Evolutionary conservation across 2,797 vertebrate genomes (phyloP).

Genomic region (Eospalax fontanierii): DNA sequence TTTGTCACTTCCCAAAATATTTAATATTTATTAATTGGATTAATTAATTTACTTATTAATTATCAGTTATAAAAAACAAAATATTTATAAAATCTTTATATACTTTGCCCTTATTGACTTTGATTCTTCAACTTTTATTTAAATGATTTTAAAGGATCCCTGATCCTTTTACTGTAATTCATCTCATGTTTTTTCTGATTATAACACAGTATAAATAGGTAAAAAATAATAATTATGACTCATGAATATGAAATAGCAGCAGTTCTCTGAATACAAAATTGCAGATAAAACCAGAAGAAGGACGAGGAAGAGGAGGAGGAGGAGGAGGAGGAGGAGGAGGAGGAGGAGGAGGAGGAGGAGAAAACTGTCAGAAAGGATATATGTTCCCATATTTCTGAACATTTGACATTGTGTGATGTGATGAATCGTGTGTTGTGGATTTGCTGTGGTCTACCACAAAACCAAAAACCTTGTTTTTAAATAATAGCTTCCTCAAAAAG

Average conservation of each 20-base stretch:
- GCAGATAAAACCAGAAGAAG: background rate
- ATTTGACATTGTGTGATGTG: background rate
- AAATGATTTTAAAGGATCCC: conserved; percentile 73
- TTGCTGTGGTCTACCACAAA: background rate
- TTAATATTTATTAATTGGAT: conserved; percentile 53
- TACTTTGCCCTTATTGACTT: conserved; percentile 23
- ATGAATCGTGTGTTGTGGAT: background rate
- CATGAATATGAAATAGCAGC: conserved; percentile 50
- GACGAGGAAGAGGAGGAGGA: background rate
- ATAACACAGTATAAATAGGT: conserved; percentile 42
- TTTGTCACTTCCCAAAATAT: background rate
- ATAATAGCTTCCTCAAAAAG: background rate
- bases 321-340: too few species aligned
- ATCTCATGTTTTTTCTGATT: conserved; percentile 63
- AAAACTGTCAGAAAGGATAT: background rate
- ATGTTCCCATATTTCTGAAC: background rate
- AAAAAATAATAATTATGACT: conserved; percentile 48
- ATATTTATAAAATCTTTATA: conserved; percentile 65
- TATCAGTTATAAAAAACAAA: conserved; percentile 53
- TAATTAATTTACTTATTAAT: conserved; percentile 27
- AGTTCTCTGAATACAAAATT: conserved; percentile 62
- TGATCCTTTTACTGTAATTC: conserved; percentile 31
- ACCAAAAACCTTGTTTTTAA: background rate
- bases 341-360: too few species aligned
- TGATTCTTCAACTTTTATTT: conserved; percentile 59